A percentile compares a stretch with the other conserved stretches of the same genome.
Evolutionary conservation across 2,888 invertebrate species (phyloP).

Genomic region (Drosophila hawaiiensis): DNA sequence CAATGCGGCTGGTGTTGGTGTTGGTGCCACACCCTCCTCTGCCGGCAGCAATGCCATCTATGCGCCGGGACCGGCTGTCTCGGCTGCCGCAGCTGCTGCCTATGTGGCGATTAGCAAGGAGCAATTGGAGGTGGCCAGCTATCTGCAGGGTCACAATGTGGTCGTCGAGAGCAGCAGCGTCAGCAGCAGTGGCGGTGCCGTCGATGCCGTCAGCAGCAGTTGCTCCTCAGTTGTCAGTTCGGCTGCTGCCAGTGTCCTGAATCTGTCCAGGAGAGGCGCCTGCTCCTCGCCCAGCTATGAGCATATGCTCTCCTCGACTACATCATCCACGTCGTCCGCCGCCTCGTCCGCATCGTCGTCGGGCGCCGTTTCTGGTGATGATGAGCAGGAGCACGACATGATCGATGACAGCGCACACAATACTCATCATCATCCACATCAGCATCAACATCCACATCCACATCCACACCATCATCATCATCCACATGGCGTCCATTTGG

Average conservation of each 20-base stretch:
- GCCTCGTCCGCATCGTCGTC: conserved; percentile 88
- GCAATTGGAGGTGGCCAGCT: conserved; percentile 61
- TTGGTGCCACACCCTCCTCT: conserved; percentile 41
- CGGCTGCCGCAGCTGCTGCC: conserved; percentile 11
- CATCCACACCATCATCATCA: conserved; percentile 12
- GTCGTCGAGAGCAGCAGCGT: conserved; percentile 53
- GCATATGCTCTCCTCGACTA: conserved; percentile 88
- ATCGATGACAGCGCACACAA: conserved; percentile 51
- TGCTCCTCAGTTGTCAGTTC: conserved; percentile 63
- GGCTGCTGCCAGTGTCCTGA: conserved; percentile 87
- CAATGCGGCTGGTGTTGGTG: conserved; percentile 52
- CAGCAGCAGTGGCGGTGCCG: conserved; percentile 5
- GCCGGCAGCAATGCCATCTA: conserved; percentile 33
- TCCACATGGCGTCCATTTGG: conserved; percentile 22
- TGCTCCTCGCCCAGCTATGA: conserved; percentile 90
- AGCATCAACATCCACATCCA: neutral
- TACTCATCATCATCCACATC: conserved; percentile 6
- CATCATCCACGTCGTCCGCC: conserved; percentile 86
- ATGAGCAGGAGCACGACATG: conserved; percentile 85
- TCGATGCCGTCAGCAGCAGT: conserved; percentile 79
- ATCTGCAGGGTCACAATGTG: conserved; percentile 54
- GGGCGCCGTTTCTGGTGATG: conserved; percentile 86
- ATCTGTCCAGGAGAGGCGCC: conserved; percentile 88
- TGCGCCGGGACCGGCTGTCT: conserved; percentile 1
- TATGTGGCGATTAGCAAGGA: conserved; percentile 62